phyloP scores from a whole-genome alignment of 2,888 invertebrate genomes.

The Drosophila kanekoi region DNA sequence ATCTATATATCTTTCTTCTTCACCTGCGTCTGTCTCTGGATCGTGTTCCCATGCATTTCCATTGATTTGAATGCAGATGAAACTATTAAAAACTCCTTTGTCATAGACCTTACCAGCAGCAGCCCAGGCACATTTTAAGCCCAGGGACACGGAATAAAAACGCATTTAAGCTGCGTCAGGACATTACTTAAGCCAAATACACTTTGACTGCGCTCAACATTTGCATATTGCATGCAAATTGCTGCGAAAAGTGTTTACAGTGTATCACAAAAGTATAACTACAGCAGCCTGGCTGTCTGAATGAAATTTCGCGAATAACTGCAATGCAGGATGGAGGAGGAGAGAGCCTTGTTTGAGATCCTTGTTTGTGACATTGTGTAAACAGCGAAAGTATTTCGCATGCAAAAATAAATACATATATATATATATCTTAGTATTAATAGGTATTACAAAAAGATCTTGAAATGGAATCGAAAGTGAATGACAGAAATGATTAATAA shows the following conservation, averaged over 20 bases:
- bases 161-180: conserved; percentile 2
- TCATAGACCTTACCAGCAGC: no score
- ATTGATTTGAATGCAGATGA: not conserved
- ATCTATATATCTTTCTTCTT: not conserved
- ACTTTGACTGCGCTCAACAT: conserved; percentile 19
- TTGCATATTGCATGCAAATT: conserved; percentile 40
- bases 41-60: not conserved
- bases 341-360: not conserved
- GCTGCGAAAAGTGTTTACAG: conserved; percentile 18
- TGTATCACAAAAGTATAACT: conserved; percentile 13
- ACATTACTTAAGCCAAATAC: conserved; percentile 8
- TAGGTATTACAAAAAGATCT: conserved; percentile 16
- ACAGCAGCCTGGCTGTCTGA: conserved; percentile 5
- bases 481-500: conserved; percentile 3
- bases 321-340: not conserved
- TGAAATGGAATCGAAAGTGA: conserved; percentile 1
- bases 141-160: conserved; percentile 3
- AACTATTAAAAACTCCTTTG: not conserved
- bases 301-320: not conserved
- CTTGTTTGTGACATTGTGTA: conserved; percentile 17
- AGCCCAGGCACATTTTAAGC: not conserved
- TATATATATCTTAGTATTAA: not conserved
- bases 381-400: conserved; percentile 49
- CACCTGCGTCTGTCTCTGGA: not conserved
- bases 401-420: conserved; percentile 49